Evolutionary conservation across 2,888 invertebrate genomes (phyloP), one percentile per base, ranked within the genome.

Genomic region (Argyresthia goedartella): DNA sequence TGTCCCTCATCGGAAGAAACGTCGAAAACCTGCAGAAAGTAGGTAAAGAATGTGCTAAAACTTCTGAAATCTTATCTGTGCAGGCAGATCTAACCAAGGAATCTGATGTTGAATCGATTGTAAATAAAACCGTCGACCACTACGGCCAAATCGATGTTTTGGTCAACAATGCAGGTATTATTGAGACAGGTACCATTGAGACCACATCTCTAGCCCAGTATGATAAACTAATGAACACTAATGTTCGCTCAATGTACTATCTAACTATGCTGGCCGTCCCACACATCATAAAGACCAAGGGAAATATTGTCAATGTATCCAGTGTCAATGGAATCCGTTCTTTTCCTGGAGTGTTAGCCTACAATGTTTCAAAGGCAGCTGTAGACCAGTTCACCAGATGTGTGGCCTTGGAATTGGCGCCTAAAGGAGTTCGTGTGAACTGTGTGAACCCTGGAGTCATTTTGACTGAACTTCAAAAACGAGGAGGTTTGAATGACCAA

Each of bases 351-450:
- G 93, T 97, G 0, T 76, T 98, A 46, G 94, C 97, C 0, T 99
- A 99, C 74, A 93, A 93, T 61, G 92, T 99, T 74, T 96, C 97
- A 0, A 99, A 99, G 81, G 90, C 96, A 41, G 95, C 97, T 1
- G 88, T 99, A 0, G 99, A 99, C 77, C 98, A 98, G 72, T 92
- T 99, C 59, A 99, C 99, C 0, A 89, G 94, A 62, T 97, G 97
- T 75, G 90, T 93, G 2, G 98, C 99, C 4, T 79, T 99, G 54
- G 98, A 96, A 67, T 73, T 96, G 51, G 95, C 94, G 14, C 66
- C 89, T 0, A 93, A 94, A 75, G 91, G 93, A 55, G 95, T 98
- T 0, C 85, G 98, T 55, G 96, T 96, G 0, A 98, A 98, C 76
- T 90, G 93, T 59, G 96, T 98, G 0, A 97, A 97, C 77, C 98